Base-by-base conservation (phyloP, 2,113 vertebrate genomes). In the Gopherus flavomarginatus region DNA sequence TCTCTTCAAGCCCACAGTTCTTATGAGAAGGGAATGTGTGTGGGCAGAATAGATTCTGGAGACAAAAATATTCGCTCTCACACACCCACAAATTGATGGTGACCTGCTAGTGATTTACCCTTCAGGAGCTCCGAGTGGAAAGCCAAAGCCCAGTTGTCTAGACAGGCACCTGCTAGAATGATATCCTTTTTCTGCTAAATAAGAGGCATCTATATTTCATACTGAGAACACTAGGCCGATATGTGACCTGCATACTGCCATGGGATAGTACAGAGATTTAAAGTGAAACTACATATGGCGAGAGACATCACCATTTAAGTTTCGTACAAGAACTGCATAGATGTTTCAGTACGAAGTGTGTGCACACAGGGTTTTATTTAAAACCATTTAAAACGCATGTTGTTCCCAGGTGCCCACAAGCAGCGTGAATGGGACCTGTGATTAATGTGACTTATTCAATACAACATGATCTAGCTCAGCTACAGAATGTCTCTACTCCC, bases 151-250 rank as follows among this genome's bases (percentile, higher is more conserved):
- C 56, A 50, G 83, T 88, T 87, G 91, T 83, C 59, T 89, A 90
- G 57, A 92, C 79, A 16, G 80, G 75, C 84, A 96, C 75, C 90
- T 96, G 85, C 88, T 92, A 94, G n/a, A 94, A 95, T 72, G 85
- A 89, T 31, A 1, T 27, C 53, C 0, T 0, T 19, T 56, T 95
- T 90, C 35, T 49, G 81, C 26, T 2, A 17, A 88, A 89, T 83
- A 86, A 90, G 47, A 83, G 95, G 91, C 26, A 5, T 42, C n/a
- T 24, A 24, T 31, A 47, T 85, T 87, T 92, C 56, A 85, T 65
- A 4, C 9, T 65, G 31, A 3, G 35, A n/a, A 75, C 69, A 29
- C 65, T 42, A 26, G 4, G 27, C 50, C 86, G 53, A 89, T 42
- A 38, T 2, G 1, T 29, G 77, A 95, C 57, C 31, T 65, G 14